Evolutionary conservation across 2,888 invertebrate species (phyloP), one percentile per base, ranked within the genome.

Genomic region (Thera britannica): DNA sequence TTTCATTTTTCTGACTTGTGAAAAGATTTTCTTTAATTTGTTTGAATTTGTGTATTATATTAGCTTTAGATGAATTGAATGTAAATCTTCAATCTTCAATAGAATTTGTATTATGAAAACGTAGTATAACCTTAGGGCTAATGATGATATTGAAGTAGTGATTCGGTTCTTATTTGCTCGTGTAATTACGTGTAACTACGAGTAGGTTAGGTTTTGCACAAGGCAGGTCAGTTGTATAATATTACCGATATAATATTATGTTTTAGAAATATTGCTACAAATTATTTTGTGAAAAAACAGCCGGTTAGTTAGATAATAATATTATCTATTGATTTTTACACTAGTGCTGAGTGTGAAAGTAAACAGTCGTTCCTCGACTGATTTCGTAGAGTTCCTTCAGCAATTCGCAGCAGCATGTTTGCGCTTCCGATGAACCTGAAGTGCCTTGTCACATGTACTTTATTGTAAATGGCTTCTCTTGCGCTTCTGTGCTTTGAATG

Each of bases 1-100:
- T n/a, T n/a, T n/a, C n/a, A n/a, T n/a, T n/a, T 52, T 63, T 63
- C 69, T 60, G 56, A 52, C 63, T 68, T 2, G 11, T 41, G 48
- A 35, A 61, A 61, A 12, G 9, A 4, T 36, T 4, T 36, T 36
- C 6, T 49, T 59, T 7, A 6, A 41, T 56, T 12, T 6, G 38
- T 56, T n/a, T 56, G 7, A n/a, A 7, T 38, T 41, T 34, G 23
- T 23, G 23, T 23, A 23, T 55, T 55, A 36, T 35, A 52, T 34
- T 34, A 52, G 52, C 6, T 23, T 23, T 23, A 23, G 23, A 23
- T 23, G 23, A 23, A 23, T 23, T 1, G 23, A 23, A 23, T 23
- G 23, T 23, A 23, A 23, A 23, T 1, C 23, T 23, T 23, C 0
- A 23, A 23, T 23, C 23, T 23, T 23, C 23, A 23, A 23, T 23